These are phyloP conservation scores for Nycticebus coucang DNA, from an alignment of 2,113 vertebrate genomes.

Conservation along the genomic window DNA sequence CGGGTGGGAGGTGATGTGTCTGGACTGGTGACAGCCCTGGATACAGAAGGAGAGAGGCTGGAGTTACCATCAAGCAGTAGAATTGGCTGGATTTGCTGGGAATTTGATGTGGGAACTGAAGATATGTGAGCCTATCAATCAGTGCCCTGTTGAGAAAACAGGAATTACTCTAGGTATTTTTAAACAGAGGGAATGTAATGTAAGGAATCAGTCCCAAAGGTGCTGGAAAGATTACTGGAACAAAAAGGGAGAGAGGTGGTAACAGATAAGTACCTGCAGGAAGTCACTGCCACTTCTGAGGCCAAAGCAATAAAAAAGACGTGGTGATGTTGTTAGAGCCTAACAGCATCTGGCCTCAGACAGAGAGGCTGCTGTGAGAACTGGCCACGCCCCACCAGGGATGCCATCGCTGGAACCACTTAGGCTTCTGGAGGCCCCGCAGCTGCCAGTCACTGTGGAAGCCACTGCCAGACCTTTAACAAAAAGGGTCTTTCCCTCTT, in stretches of 20 bases:
- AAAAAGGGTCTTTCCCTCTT: background rate
- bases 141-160: background rate
- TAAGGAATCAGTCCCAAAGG: background rate
- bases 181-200: background rate
- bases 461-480: background rate
- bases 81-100: background rate
- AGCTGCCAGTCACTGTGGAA: background rate
- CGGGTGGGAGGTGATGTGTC: background rate
- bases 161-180: background rate
- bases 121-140: background rate
- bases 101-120: background rate
- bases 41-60: background rate
- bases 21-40: no score
- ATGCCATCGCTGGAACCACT: background rate
- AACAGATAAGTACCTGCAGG: background rate
- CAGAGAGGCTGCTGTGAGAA: background rate
- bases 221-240: background rate
- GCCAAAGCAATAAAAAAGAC: background rate
- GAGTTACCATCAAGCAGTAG: background rate
- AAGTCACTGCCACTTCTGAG: background rate
- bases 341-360: background rate
- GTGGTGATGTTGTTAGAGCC: background rate
- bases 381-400: background rate
- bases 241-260: background rate
- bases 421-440: background rate